A percentile compares a stretch with the other conserved stretches of the same genome.
Evolutionary conservation across 2,888 invertebrate genomes (phyloP).

Genomic region (Caradrina kadenii): DNA sequence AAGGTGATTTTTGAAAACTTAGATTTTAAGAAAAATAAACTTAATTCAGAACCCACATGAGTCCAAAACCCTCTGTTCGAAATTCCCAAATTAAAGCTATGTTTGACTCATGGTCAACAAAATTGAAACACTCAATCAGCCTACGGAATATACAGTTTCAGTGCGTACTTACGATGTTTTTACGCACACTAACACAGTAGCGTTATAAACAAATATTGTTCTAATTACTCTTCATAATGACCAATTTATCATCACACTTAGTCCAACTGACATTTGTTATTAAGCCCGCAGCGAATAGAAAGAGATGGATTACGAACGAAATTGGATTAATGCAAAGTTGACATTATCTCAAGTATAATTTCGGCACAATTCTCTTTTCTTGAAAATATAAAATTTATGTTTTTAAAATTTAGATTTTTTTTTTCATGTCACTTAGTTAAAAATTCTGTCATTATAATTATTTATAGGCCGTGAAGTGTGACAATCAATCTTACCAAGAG

Average conservation of each 20-base stretch:
- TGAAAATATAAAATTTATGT: not conserved
- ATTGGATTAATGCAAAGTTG: constrained; percentile 29
- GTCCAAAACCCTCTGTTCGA: not conserved
- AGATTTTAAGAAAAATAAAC: not conserved
- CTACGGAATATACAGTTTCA: not conserved
- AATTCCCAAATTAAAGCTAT: not conserved
- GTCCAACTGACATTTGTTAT: constrained; percentile 42
- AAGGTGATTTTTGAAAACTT: too few species aligned
- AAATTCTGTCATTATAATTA: constrained; percentile 1
- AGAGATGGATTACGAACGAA: constrained; percentile 39
- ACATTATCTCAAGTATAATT: constrained; percentile 12
- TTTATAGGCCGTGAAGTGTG: too few species aligned
- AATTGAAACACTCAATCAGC: not conserved
- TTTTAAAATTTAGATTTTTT: too few species aligned
- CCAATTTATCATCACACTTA: constrained; percentile 54
- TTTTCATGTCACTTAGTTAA: not conserved
- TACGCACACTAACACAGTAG: constrained; percentile 8
- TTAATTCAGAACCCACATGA: too few species aligned
- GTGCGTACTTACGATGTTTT: not conserved
- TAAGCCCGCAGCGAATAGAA: constrained; percentile 24
- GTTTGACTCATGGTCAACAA: not conserved
- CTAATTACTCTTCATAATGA: constrained; percentile 54
- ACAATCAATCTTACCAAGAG: too few species aligned
- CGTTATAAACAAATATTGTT: constrained; percentile 14
- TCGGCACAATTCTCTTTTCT: not conserved